Evolutionary conservation across 2,113 vertebrate genomes (phyloP).

Genomic region (Craseonycteris thonglongyai): DNA sequence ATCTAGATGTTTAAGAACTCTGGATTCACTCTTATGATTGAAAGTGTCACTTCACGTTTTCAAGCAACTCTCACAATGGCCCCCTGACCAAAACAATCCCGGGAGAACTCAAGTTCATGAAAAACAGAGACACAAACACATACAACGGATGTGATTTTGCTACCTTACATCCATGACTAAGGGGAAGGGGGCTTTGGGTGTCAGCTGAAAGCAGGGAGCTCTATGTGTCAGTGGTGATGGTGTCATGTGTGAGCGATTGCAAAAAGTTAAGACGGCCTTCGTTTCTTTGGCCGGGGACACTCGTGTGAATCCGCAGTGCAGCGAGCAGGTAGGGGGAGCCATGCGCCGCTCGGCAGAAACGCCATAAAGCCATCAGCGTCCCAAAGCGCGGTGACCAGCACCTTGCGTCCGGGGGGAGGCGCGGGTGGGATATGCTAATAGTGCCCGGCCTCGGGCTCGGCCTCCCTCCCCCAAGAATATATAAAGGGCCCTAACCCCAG

Average conservation of each 20-base stretch:
- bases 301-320: background rate
- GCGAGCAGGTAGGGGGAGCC: background rate
- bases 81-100: background rate
- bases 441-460: conserved; percentile 84
- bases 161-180: background rate
- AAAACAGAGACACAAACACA: background rate
- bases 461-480: conserved; percentile 84
- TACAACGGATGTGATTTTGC: background rate
- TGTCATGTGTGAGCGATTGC: background rate
- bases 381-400: conserved; percentile 58
- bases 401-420: conserved; percentile 65
- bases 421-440: conserved; percentile 91
- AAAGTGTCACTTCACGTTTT: background rate
- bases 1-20: background rate
- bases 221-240: background rate
- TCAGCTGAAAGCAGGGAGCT: background rate
- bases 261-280: background rate
- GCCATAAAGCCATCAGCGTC: conserved; percentile 51
- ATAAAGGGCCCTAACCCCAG: conserved; percentile 82
- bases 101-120: background rate
- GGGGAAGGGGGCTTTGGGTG: background rate
- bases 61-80: background rate
- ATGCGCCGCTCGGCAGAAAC: background rate
- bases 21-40: background rate
- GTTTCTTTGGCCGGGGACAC: background rate